Evolutionary conservation across 2,888 invertebrate genomes (phyloP), one percentile per base, ranked within the genome.

Genomic region (Cerastis rubricosa): DNA sequence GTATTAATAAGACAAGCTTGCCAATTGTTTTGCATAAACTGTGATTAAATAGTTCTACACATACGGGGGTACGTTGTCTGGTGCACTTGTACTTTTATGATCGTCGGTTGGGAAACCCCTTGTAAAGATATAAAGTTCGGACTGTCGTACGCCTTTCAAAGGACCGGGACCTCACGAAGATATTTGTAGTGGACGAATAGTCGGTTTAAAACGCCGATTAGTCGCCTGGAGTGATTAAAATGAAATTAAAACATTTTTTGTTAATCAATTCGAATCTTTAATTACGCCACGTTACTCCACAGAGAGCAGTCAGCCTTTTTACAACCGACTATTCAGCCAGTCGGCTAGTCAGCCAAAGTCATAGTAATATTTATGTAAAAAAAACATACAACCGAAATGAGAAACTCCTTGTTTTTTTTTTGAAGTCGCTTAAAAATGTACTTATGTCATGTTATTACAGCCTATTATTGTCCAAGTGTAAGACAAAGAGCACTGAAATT

Each of bases 1-100:
- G 76, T 73, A 85, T 68, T 6, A 57, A 76, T 61, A 17, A 17
- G 40, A 47, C 35, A 64, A 84, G n/a, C 49, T 63, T 6, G 9
- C 35, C 17, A 40, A 14, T 22, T 17, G 25, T 29, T 57, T 54
- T 54, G n/a, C n/a, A 12, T 54, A 5, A 12, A 25, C n/a, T 57
- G 6, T 6, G n/a, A n/a, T n/a, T n/a, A n/a, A 57, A 25, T 51
- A 51, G 11, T 51, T 1, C 49, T 49, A 19, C 51, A 51, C n/a
- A n/a, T 14, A 25, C 54, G 12, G n/a, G 12, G 2, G n/a, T 4
- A 12, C 25, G n/a, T 12, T 57, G 12, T 57, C 25, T 5, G 25
- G n/a, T 57, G 54, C 25, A 25, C 6, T 54, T 12, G 25, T 12
- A 57, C n/a, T n/a, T n/a, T n/a, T n/a, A n/a, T n/a, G n/a, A n/a